These are phyloP conservation scores for Cinclus cinclus DNA, from an alignment of 2,113 vertebrate genomes.

Conservation along the genomic window DNA sequence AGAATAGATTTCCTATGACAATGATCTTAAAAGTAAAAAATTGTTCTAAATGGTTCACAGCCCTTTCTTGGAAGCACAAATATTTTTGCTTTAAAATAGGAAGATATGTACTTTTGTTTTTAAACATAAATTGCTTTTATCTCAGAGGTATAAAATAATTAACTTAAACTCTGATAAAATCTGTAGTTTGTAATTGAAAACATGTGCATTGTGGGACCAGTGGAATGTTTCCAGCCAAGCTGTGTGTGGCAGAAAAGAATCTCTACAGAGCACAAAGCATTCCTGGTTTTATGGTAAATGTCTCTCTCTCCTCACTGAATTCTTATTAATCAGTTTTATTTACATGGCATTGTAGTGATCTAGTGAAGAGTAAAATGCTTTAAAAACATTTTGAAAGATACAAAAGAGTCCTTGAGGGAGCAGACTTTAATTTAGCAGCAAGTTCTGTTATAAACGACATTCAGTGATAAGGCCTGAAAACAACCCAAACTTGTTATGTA, in stretches of 20 bases:
- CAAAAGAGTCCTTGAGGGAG: conserved; percentile 54
- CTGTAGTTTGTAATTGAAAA: conserved; percentile 70
- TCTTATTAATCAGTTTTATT: conserved; percentile 76
- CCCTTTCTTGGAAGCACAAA: conserved; percentile 11
- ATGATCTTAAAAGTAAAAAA: conserved; percentile 24
- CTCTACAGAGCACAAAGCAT: conserved; percentile 70
- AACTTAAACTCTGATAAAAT: conserved; percentile 67
- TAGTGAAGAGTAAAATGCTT: conserved; percentile 57
- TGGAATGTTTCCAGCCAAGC: conserved; percentile 60
- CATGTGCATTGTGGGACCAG: conserved; percentile 57
- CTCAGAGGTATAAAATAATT: conserved; percentile 64
- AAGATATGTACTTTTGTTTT: conserved; percentile 42
- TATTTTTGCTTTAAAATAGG: conserved; percentile 28
- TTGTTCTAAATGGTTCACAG: neutral
- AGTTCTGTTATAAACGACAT: conserved; percentile 58
- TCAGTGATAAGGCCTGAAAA: conserved; percentile 42
- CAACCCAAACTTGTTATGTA: conserved; percentile 10
- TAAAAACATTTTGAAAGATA: conserved; percentile 63
- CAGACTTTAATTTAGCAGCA: conserved; percentile 66
- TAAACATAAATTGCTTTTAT: conserved; percentile 60
- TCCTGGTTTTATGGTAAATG: conserved; percentile 70
- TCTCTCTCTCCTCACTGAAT: conserved; percentile 67
- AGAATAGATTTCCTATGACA: neutral
- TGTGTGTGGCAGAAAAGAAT: conserved; percentile 74
- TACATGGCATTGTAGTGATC: conserved; percentile 65